Evolutionary conservation across 2,797 vertebrate genomes (phyloP), one percentile per base, ranked within the genome.

Genomic region (Mormyrus hasselquistii): DNA sequence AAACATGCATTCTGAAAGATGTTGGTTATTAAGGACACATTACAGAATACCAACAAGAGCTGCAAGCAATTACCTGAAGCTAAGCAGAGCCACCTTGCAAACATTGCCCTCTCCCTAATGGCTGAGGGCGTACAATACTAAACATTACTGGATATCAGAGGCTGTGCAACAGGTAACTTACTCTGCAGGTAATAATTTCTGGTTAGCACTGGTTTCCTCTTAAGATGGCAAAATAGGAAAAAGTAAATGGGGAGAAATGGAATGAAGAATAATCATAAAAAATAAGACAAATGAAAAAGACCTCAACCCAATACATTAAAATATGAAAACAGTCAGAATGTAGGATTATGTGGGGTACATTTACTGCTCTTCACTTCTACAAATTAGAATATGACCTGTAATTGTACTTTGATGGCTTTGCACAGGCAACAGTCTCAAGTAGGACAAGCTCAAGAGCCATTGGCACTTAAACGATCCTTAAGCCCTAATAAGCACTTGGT

Each of bases 161-260:
- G 87, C 62, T 92, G 90, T 92, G 92, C 87, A 89, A 93, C 88
- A 92, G 87, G 88, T 50, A 90, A 96, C 96, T 96, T 96, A 96
- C 96, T 95, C 93, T 90, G 95, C 90, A 53, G 91, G 93, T 93
- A 95, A 94, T 95, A 96, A 95, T 94, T 93, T 94, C 95, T 93
- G 96, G 94, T 93, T 95, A 96, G 94, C 95, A 96, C 90, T 94
- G 96, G 90, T 93, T 94, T 98, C 97, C 96, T 97, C 97, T 97
- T 95, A 96, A 94, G 95, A 94, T 92, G 94, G 95, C 92, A 95
- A 94, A 94, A 95, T 41, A 38, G 85, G 85, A 87, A 87, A 59
- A 87, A 90, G 76, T 88, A 91, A 89, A 93, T 57, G 90, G 90
- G 93, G 82, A 52, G 87, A 88, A 86, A 89, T 90, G 90, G 88